Percentiles rank a stretch among this genome's conserved stretches.
These are phyloP conservation scores for Meiosimyza platycephala DNA, from an alignment of 2,888 invertebrate genomes.

Conservation along the genomic window DNA sequence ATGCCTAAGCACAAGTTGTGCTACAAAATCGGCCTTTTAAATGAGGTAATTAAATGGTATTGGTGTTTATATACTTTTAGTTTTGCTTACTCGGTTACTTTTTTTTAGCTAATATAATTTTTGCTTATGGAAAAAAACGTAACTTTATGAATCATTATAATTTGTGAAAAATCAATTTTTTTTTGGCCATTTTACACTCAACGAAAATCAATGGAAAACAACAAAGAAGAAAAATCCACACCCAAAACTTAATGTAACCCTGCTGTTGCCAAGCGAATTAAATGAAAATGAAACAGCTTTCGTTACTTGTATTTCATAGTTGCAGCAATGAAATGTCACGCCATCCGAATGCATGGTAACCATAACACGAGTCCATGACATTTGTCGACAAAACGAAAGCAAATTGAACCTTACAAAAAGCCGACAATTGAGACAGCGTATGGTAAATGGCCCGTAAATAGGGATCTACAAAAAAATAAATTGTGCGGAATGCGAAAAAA, in stretches of 20 bases:
- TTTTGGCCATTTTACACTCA: neutral
- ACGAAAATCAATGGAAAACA: conserved; percentile 2
- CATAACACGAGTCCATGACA: too few relatives aligned
- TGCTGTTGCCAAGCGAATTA: conserved; percentile 31
- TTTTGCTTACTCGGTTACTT: too few relatives aligned
- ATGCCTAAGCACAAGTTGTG: too few relatives aligned
- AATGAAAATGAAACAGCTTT: neutral
- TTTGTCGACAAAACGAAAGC: too few relatives aligned
- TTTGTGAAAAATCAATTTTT: conserved; percentile 36
- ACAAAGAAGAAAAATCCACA: conserved; percentile 17
- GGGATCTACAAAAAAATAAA: neutral
- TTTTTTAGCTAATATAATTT: too few relatives aligned
- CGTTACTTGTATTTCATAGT: too few relatives aligned
- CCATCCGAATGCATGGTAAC: too few relatives aligned
- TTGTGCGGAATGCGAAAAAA: conserved; percentile 10
- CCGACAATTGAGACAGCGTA: conserved; percentile 51
- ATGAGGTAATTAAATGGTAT: too few relatives aligned
- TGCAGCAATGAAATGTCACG: too few relatives aligned
- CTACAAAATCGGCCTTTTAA: too few relatives aligned
- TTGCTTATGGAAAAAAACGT: neutral
- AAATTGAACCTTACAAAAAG: neutral
- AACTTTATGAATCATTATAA: conserved; percentile 1
- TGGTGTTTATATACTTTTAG: too few relatives aligned
- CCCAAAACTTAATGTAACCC: conserved; percentile 26
- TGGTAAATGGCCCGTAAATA: conserved; percentile 38